Conservation (phyloP, 2,888 invertebrate species). For the Agrilus cyanescens region DNA sequence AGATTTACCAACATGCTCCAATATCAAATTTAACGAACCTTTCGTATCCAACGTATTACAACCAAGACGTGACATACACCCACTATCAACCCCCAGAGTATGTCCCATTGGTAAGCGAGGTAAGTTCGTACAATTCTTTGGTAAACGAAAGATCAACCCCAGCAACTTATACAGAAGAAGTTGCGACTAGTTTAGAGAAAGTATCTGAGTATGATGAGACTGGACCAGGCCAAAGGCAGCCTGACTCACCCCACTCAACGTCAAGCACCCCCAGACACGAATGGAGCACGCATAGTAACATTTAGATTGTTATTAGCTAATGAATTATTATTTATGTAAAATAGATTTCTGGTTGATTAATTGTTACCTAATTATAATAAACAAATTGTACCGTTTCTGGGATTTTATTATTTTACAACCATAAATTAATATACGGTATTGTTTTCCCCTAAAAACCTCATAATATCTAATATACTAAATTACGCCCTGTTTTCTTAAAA, state of each 20-base stretch:
- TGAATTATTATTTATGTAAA: background rate
- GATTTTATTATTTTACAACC: too few relatives aligned
- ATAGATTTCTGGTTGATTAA: background rate
- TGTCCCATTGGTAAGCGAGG: slow-evolving; percentile 28
- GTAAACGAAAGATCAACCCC: slow-evolving; percentile 21
- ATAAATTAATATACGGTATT: too few relatives aligned
- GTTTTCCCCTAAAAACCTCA: too few relatives aligned
- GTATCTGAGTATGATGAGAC: slow-evolving; percentile 22
- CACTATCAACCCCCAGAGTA: slow-evolving; percentile 32
- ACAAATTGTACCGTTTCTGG: background rate
- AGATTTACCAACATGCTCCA: slow-evolving; percentile 31
- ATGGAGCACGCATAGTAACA: slow-evolving; percentile 25
- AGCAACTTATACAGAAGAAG: slow-evolving; percentile 24
- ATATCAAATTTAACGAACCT: slow-evolving; percentile 27
- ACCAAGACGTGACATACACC: slow-evolving; percentile 27
- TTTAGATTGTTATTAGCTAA: slow-evolving; percentile 3
- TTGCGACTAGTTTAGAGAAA: slow-evolving; percentile 19
- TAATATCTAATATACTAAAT: too few relatives aligned
- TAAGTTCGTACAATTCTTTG: slow-evolving; percentile 14
- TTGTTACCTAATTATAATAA: background rate
- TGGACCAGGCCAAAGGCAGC: slow-evolving; percentile 16
- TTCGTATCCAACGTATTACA: slow-evolving; percentile 31
- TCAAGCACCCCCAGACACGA: slow-evolving; percentile 24
- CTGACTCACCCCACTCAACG: slow-evolving; percentile 24
- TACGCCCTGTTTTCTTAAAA: too few relatives aligned